phyloP scores from a whole-genome alignment of 2,797 vertebrate species.

The Percopsis omiscomaycus region DNA sequence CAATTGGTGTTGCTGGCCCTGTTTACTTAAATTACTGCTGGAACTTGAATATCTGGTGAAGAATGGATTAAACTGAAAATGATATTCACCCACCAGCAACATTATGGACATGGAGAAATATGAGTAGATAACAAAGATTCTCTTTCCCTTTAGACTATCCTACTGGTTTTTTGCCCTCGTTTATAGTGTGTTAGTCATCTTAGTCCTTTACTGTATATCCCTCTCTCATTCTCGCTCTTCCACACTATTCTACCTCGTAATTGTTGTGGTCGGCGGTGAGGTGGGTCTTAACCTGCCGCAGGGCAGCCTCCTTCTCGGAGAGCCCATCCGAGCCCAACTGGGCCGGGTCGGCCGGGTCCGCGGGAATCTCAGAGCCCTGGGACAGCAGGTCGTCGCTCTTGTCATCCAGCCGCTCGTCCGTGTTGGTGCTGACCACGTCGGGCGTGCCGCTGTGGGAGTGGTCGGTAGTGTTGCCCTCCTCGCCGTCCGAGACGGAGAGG shows the following conservation, averaged over 20 bases:
- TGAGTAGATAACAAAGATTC: too few species aligned
- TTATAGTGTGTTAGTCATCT: too few species aligned
- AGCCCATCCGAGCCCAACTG: constrained; percentile 74
- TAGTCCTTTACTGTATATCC: not conserved
- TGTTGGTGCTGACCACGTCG: constrained; percentile 95
- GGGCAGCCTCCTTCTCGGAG: constrained; percentile 82
- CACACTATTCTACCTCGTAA: constrained; percentile 65
- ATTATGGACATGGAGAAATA: too few species aligned
- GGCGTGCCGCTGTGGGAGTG: constrained; percentile 93
- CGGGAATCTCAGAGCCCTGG: constrained; percentile 90
- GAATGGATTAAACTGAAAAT: too few species aligned
- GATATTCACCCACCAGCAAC: too few species aligned
- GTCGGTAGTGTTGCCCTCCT: constrained; percentile 94
- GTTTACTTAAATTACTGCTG: too few species aligned
- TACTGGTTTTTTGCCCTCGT: too few species aligned
- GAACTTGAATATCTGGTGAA: too few species aligned
- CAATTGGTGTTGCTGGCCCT: too few species aligned
- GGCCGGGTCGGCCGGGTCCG: constrained; percentile 80
- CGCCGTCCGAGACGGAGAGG: constrained; percentile 86
- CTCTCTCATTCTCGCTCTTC: not conserved
- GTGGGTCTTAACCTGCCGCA: constrained; percentile 82
- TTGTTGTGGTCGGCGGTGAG: constrained; percentile 80
- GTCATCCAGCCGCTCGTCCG: constrained; percentile 90
- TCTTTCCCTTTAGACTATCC: too few species aligned
- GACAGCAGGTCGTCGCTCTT: constrained; percentile 90